A percentile compares a stretch with the other conserved stretches of the same genome.
phyloP scores from a whole-genome alignment of 2,113 vertebrate genomes.

The Myrmecophaga tridactyla region DNA sequence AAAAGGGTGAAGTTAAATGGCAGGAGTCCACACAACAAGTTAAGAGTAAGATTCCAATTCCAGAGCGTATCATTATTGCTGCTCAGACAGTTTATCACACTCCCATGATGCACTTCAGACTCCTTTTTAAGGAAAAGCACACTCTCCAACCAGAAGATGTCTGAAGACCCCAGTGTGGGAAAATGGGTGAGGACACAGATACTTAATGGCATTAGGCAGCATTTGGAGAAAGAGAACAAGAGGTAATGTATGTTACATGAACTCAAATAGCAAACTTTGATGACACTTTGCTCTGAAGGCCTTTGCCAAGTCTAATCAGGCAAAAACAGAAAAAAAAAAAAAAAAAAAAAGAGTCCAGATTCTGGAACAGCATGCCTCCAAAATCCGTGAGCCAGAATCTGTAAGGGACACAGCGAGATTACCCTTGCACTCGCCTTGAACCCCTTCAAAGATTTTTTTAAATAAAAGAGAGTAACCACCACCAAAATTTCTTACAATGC shows the following conservation, averaged over 20 bases:
- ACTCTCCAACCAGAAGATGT: background rate
- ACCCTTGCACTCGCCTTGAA: background rate
- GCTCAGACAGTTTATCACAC: background rate
- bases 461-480: background rate
- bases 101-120: background rate
- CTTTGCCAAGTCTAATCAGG: slow-evolving; percentile 39
- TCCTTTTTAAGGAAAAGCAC: background rate
- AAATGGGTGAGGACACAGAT: background rate
- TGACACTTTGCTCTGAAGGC: background rate
- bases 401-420: slow-evolving; percentile 7
- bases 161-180: background rate
- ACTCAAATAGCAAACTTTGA: background rate
- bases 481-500: background rate
- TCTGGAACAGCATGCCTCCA: background rate
- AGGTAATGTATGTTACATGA: background rate
- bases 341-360: background rate
- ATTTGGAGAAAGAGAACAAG: background rate
- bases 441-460: slow-evolving; percentile 35
- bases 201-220: background rate
- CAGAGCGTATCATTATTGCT: background rate
- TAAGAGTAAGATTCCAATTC: background rate
- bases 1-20: background rate
- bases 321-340: background rate
- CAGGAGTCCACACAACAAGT: background rate
- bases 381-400: slow-evolving; percentile 1